Evolutionary conservation across 1,140 invertebrate genomes (phyloP).

Genomic region (Rhopalosiphum maidis): DNA sequence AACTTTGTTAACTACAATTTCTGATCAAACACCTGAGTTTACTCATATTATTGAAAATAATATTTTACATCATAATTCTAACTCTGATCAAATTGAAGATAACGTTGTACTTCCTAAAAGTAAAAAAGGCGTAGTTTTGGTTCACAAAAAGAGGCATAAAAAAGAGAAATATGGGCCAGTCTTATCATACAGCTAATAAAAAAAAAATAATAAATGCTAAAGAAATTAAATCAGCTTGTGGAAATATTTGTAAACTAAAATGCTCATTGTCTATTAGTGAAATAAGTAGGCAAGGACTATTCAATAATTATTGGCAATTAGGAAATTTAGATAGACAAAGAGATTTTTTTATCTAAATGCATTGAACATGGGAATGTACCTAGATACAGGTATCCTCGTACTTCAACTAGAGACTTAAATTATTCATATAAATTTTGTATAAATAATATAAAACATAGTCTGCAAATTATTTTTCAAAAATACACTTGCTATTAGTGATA

Average conservation of each 20-base stretch:
- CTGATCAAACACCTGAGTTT: too few species aligned
- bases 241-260: neutral
- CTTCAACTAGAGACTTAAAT: neutral
- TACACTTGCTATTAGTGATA: neutral
- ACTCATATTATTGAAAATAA: too few species aligned
- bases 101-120: too few species aligned
- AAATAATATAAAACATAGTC: neutral
- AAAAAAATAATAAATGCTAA: neutral
- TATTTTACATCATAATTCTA: too few species aligned
- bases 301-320: neutral
- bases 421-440: neutral
- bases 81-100: too few species aligned
- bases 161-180: too few species aligned
- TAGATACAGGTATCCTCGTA: neutral
- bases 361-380: neutral
- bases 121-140: too few species aligned
- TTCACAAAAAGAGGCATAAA: too few species aligned
- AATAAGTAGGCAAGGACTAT: neutral
- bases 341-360: neutral
- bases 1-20: too few species aligned
- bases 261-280: neutral
- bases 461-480: neutral
- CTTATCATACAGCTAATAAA: too few species aligned
- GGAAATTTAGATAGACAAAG: neutral
- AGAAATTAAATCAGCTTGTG: neutral